Conservation (phyloP, 2,888 invertebrate species). For the Drosophila atripex region DNA sequence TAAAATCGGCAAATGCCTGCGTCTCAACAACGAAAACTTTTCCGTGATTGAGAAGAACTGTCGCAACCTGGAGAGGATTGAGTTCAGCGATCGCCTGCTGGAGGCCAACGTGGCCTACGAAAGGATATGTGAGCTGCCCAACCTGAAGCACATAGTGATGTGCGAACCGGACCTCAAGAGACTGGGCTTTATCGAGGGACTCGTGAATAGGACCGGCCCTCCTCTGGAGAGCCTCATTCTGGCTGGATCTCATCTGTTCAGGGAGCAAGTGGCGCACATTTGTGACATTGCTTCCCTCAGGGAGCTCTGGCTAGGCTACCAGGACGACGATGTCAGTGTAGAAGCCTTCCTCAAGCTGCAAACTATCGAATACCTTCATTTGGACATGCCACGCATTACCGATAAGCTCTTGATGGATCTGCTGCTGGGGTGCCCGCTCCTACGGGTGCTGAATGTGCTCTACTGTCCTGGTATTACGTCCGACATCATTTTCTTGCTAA, state of each 20-base stretch:
- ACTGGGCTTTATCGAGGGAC: conserved; percentile 1
- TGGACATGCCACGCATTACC: conserved; percentile 16
- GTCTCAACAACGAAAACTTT: conserved; percentile 14
- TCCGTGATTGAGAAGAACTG: conserved; percentile 20
- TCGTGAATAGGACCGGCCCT: conserved; percentile 6
- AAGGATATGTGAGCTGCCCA: conserved; percentile 13
- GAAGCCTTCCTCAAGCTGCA: conserved; percentile 1
- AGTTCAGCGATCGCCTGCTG: not conserved
- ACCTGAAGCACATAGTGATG: conserved; percentile 33
- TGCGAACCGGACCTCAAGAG: not conserved
- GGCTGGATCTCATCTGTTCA: not conserved
- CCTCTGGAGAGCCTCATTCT: conserved; percentile 27
- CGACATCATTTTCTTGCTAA: conserved; percentile 2
- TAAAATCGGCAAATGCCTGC: conserved; percentile 1
- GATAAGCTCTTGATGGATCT: conserved; percentile 17
- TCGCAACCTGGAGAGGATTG: conserved; percentile 14
- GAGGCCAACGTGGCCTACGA: conserved; percentile 10
- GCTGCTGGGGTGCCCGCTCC: not conserved
- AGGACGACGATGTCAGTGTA: conserved; percentile 4
- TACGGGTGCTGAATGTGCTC: conserved; percentile 5
- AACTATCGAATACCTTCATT: conserved; percentile 18
- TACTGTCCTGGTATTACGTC: not conserved
- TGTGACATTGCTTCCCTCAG: conserved; percentile 23
- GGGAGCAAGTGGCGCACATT: conserved; percentile 12
- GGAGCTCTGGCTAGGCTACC: conserved; percentile 26